Evolutionary conservation across 2,797 vertebrate genomes (phyloP), one percentile per base, ranked within the genome.

Genomic region (Thaleichthys pacificus): DNA sequence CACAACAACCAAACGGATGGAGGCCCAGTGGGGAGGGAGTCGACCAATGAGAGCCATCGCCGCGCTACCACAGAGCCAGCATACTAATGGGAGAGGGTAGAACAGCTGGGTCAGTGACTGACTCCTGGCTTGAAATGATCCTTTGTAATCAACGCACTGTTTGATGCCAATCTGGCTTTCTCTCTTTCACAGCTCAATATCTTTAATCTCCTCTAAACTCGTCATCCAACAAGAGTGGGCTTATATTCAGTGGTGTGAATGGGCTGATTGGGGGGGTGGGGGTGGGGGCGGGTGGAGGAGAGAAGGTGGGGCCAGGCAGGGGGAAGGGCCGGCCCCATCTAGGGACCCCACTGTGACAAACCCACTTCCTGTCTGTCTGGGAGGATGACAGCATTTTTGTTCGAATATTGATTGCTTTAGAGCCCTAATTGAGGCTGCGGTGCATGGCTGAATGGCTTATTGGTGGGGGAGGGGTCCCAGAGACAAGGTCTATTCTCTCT

Each of bases 381-480:
- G 78, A 74, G 56, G 77, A 83, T 71, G 70, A 77, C 66, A 76
- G 80, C 80, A 78, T 79, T 81, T 76, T 58, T 60, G 73, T 76
- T 63, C 19, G 11, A 81, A 58, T 89, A 92, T 88, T 85, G 91
- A 92, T 88, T 82, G 82, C 82, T 88, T 86, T 82, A 79, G 77
- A 84, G 83, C 66, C 76, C 80, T 85, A 79, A 87, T 78, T 85
- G 84, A 83, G 82, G 73, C 67, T 57, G 61, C 64, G 61, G 72
- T 75, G 72, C 67, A 28, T 57, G 75, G 78, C 12, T 87, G 81
- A 77, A 74, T 76, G 76, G 69, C 58, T 68, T 72, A 78, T 49
- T 63, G 38, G 64, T 57, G 49, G 68, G 82, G 79, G 75, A 54
- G 11, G 70, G 66, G 67, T 64, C 11, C 28, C 15, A 21, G 61